Evolutionary conservation across 2,113 vertebrate genomes (phyloP).

Genomic region (Charadrius vociferus): DNA sequence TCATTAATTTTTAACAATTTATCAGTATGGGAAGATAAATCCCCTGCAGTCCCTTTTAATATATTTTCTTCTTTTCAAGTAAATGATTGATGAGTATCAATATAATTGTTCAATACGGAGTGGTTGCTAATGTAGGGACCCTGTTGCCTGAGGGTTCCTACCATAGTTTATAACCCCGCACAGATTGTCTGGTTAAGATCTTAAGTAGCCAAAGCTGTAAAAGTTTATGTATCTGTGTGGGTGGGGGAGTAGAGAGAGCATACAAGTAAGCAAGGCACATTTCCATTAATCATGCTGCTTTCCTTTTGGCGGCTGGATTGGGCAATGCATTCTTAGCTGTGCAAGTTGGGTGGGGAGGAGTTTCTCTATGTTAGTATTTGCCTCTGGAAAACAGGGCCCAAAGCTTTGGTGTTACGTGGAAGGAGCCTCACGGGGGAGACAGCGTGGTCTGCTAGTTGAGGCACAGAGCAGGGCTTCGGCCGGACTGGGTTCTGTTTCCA

Average conservation of each 20-base stretch:
- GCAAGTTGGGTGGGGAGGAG: background rate
- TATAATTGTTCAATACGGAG: slow-evolving; percentile 58
- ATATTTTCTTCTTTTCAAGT: slow-evolving; percentile 77
- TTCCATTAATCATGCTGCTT: slow-evolving; percentile 44
- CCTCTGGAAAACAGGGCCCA: background rate
- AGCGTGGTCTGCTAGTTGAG: background rate
- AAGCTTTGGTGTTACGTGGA: background rate
- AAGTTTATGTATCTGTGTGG: slow-evolving; percentile 30
- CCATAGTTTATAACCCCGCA: slow-evolving; percentile 49
- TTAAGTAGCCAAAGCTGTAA: slow-evolving; percentile 51
- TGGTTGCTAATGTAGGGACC: slow-evolving; percentile 68
- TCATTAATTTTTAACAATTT: slow-evolving; percentile 77
- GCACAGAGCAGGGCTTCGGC: background rate
- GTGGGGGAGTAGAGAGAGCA: background rate
- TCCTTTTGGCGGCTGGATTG: background rate
- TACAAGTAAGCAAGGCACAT: background rate
- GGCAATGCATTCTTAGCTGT: background rate
- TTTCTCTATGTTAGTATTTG: background rate
- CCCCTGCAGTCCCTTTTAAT: slow-evolving; percentile 72
- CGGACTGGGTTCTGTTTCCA: background rate
- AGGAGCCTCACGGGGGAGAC: background rate
- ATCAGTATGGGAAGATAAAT: slow-evolving; percentile 75
- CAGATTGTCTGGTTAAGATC: slow-evolving; percentile 45
- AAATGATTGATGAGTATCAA: slow-evolving; percentile 78
- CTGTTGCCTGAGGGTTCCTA: slow-evolving; percentile 57